Evolutionary conservation across 2,113 vertebrate genomes (phyloP), one percentile per base, ranked within the genome.

Genomic region (Amia ocellicauda): DNA sequence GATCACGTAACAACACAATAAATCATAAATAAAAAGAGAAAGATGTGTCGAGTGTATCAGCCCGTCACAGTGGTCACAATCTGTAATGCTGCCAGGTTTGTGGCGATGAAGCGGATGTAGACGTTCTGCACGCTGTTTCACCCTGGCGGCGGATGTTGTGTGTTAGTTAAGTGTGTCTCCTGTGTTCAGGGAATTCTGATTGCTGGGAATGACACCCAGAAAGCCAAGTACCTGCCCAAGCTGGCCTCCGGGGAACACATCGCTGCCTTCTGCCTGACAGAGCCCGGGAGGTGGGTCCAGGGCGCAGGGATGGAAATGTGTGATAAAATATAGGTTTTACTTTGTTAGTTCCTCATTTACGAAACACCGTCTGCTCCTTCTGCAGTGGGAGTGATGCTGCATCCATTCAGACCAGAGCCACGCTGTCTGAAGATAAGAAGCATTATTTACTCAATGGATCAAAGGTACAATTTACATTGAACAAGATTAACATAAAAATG

Each of bases 251-350:
- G 97, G 66, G 95, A 98, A 64, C 85, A 98, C 67, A 67, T 96
- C 0, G 96, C 97, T 11, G 97, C 97, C 16, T 99, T 98, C 81
- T 99, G 97, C 62, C 90, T 99, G 54, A 98, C 96, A 0, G 97
- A 99, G 65, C 86, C 95, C 0, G 90, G 91, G 74, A 98, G 97
- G 97, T 99, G 81, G 64, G 60, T 29, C 3, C 3, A 5, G 11
- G 31, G 11, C 31, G 5, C 31, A 36, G 31, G 31, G 31, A 11
- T 36, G 31, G 45, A n/a, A 47, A 16, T 16, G 16, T 2, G 45
- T 47, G 45, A 16, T 47, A 17, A n/a, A 47, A 20, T 7, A 43
- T 14, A 40, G n/a, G 8, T 29, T 58, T 41, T 19, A 22, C 4
- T 7, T 17, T 43, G 14, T 16, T 26, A 1, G 19, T 24, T 19